Evolutionary conservation across 1,140 invertebrate species (phyloP).

Genomic region (Octopus bimaculoides): DNA sequence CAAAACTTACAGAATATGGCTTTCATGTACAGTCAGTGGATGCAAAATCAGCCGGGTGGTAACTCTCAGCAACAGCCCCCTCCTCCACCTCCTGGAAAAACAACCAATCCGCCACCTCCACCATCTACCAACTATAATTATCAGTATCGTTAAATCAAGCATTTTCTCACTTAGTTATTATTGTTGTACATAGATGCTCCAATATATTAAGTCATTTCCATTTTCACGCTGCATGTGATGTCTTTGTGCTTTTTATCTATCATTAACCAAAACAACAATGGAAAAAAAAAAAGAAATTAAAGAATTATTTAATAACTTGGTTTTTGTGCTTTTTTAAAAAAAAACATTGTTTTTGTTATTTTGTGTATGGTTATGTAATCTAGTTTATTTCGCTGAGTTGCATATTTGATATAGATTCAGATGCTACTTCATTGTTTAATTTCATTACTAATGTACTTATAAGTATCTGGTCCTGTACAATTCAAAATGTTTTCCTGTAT

Average conservation of each 20-base stretch:
- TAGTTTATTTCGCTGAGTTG: no score
- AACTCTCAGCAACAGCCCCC: conserved; percentile 13
- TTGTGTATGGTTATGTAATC: no score
- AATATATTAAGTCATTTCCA: neutral
- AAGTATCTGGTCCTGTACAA: no score
- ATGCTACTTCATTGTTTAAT: no score
- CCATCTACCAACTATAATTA: conserved; percentile 15
- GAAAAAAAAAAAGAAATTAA: neutral
- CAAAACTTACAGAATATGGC: conserved; percentile 25
- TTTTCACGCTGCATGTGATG: neutral
- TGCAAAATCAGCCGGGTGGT: conserved; percentile 16
- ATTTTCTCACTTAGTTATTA: neutral
- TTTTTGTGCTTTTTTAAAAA: neutral
- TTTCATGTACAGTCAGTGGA: conserved; percentile 31
- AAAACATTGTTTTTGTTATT: neutral
- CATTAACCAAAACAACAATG: conserved; percentile 12
- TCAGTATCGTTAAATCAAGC: conserved; percentile 15
- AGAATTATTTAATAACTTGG: neutral
- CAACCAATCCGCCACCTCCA: conserved; percentile 17
- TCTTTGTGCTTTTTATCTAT: conserved; percentile 22
- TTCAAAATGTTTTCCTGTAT: no score
- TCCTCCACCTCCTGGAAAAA: conserved; percentile 11
- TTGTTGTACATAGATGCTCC: conserved; percentile 7
- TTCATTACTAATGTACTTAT: no score
- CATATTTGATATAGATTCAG: no score